Percentiles rank a stretch among this genome's conserved stretches.
Evolutionary conservation across 2,888 invertebrate genomes (phyloP).

Genomic region (Xylota sylvarum): DNA sequence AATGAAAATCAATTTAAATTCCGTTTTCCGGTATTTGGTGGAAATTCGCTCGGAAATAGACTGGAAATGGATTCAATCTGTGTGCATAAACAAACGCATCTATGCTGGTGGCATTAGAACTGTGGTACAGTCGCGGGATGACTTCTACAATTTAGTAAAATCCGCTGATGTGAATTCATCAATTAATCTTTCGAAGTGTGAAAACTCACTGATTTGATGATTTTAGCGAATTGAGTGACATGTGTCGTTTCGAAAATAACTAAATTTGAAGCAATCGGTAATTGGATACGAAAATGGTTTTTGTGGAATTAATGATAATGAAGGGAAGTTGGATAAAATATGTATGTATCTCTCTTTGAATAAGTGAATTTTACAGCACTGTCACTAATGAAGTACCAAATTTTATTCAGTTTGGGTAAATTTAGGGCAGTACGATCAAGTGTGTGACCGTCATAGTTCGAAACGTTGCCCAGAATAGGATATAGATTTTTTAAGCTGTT

Average conservation of each 20-base stretch:
- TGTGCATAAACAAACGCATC: not conserved
- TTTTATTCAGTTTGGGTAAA: too few species aligned
- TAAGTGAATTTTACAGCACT: too few species aligned
- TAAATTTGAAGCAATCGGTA: not conserved
- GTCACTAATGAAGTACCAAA: too few species aligned
- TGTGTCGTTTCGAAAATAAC: not conserved
- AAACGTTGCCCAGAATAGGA: too few species aligned
- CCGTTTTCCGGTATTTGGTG: slow-evolving; percentile 18
- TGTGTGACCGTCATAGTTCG: too few species aligned
- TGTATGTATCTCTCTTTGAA: too few species aligned
- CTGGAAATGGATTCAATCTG: slow-evolving; percentile 27
- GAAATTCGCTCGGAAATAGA: slow-evolving; percentile 35
- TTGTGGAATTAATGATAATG: not conserved
- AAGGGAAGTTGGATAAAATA: too few species aligned
- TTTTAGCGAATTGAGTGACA: not conserved
- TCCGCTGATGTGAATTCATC: slow-evolving; percentile 29
- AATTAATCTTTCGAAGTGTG: slow-evolving; percentile 7
- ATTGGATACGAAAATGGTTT: not conserved
- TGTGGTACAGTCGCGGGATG: not conserved
- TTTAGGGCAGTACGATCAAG: too few species aligned
- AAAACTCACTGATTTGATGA: not conserved
- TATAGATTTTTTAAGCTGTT: too few species aligned
- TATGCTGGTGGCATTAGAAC: not conserved
- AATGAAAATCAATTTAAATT: slow-evolving; percentile 38
- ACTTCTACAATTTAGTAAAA: slow-evolving; percentile 2